phyloP scores from a whole-genome alignment of 1,140 invertebrate species.

The Diorhabda elongata region DNA sequence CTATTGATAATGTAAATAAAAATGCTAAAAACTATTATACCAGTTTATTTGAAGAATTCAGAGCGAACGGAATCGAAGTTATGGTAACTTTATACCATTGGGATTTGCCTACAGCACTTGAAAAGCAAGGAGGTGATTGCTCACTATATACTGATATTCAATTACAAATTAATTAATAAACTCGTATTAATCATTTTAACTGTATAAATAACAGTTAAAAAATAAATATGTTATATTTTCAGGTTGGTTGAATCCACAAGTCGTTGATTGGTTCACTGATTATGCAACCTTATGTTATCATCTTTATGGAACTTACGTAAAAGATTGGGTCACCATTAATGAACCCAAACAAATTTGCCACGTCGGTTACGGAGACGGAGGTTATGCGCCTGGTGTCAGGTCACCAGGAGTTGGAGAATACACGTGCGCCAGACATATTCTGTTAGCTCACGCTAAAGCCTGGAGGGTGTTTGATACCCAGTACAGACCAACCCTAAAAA shows the following conservation, averaged over 20 bases:
- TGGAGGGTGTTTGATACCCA: constrained; percentile 54
- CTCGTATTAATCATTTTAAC: too few relatives aligned
- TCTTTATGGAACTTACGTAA: constrained; percentile 21
- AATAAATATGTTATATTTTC: background rate
- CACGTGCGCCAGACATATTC: constrained; percentile 53
- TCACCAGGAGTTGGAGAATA: constrained; percentile 53
- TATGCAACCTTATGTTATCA: constrained; percentile 42
- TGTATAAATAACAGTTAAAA: too few relatives aligned
- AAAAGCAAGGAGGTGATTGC: constrained; percentile 40
- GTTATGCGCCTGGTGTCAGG: constrained; percentile 22
- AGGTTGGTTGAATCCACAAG: constrained; percentile 39
- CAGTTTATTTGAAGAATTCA: constrained; percentile 1
- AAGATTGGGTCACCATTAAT: constrained; percentile 45
- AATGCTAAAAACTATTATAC: background rate
- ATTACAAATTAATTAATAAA: too few relatives aligned
- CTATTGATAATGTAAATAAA: background rate
- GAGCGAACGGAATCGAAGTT: constrained; percentile 15
- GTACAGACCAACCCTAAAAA: constrained; percentile 37
- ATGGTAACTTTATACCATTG: constrained; percentile 50
- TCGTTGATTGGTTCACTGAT: constrained; percentile 28
- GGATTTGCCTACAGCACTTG: constrained; percentile 41
- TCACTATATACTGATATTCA: too few relatives aligned
- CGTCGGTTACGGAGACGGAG: constrained; percentile 18
- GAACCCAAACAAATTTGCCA: constrained; percentile 20
- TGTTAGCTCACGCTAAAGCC: constrained; percentile 54